A percentile compares a stretch with the other conserved stretches of the same genome.
These are phyloP conservation scores for Pseudois nayaur DNA, from an alignment of 2,113 vertebrate species.

Conservation along the genomic window DNA sequence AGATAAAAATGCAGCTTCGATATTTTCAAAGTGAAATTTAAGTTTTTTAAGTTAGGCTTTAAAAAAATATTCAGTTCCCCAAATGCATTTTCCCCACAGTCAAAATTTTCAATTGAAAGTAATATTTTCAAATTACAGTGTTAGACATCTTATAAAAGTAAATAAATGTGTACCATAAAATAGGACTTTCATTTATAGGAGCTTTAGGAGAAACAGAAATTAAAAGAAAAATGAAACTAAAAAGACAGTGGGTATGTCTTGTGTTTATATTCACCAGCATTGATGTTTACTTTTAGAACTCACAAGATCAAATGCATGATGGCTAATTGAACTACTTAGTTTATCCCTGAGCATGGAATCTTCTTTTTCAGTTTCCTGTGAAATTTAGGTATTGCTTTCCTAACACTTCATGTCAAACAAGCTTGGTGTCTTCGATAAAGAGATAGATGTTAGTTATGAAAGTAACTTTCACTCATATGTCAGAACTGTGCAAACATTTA, in stretches of 20 bases:
- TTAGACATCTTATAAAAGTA: background rate
- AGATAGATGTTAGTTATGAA: background rate
- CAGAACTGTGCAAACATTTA: background rate
- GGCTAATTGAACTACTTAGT: background rate
- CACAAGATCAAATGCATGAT: background rate
- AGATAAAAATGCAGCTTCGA: background rate
- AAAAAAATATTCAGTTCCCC: background rate
- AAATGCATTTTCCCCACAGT: background rate
- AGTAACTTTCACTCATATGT: background rate
- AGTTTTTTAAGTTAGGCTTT: background rate
- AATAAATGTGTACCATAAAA: background rate
- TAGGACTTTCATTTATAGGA: background rate
- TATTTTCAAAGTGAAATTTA: background rate
- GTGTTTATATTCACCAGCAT: background rate
- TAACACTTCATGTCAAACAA: background rate
- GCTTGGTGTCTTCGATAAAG: background rate
- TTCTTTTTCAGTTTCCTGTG: background rate
- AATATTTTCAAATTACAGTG: background rate
- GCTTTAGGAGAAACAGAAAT: background rate
- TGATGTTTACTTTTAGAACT: background rate
- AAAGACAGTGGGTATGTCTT: background rate
- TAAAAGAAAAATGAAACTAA: background rate
- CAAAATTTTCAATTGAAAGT: background rate
- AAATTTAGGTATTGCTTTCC: background rate
- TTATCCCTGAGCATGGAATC: background rate